Base-by-base conservation (phyloP, 2,888 invertebrate genomes). In the Helobdella robusta region DNA sequence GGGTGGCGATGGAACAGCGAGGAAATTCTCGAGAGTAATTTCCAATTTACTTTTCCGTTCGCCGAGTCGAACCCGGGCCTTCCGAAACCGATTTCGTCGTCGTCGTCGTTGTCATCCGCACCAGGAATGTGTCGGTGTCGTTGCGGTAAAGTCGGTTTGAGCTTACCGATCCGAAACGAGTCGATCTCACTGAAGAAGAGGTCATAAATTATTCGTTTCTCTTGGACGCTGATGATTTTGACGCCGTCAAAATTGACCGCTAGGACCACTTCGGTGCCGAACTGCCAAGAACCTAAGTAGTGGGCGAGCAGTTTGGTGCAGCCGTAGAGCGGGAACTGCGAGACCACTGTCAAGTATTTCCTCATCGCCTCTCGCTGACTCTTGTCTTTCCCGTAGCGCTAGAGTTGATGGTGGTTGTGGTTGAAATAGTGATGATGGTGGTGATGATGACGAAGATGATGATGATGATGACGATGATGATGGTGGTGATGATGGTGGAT, bases 311-410 rank as follows among this genome's bases (percentile, higher is more conserved):
- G 65, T 63, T 88, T 83, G 44, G 89, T 89, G 67, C 89, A 89
- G 5, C 91, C 91, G 72, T 89, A 91, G 0, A 94, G 83, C 0
- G 93, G 92, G 79, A 92, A 94, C 80, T 94, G 93, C 89, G 93
- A 93, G 4, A 94, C 93, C 75, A 92, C 92, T 0, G 91, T 90
- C 68, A 94, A 81, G 79, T 94, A 94, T 70, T 93, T 82, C 28
- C 92, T 91, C 81, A 93, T 93, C 23, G 67, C 67, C 3, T 69
- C 69, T 23, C 23, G 46, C n/a, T 34, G 20, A 15, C 60, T 54
- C 48, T 69, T 69, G 23, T 34, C 64, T 35, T 61, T 59, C 18
- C 69, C 69, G 48, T 54, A 68, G n/a, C 67, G 46, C 69, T 69
- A n/a, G n/a, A 3, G 20, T 18, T 52, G n/a, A 23, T 52, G n/a